Conservation (phyloP, 1,140 invertebrate genomes). For the Zelostemma sp. region DNA sequence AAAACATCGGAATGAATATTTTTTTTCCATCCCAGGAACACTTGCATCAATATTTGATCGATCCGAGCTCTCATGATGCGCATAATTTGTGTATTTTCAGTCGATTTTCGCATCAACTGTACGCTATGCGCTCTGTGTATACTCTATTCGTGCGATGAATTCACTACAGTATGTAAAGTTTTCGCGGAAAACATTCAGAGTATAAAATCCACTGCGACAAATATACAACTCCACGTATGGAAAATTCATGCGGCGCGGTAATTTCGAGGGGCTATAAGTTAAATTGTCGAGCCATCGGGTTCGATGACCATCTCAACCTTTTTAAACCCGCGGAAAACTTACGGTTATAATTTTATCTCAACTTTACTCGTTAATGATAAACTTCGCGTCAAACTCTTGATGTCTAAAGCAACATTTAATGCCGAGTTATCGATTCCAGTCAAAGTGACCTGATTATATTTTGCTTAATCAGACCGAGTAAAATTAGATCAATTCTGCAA, state of each 20-base stretch:
- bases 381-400: background rate
- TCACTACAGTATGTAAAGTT: conserved; percentile 38
- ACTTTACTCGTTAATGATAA: background rate
- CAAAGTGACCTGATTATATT: no score
- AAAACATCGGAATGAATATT: conserved; percentile 38
- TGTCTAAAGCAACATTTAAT: background rate
- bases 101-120: conserved; percentile 32
- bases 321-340: background rate
- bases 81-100: conserved; percentile 41
- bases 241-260: conserved; percentile 23
- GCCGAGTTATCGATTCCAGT: background rate
- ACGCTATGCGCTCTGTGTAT: conserved; percentile 14
- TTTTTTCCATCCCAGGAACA: conserved; percentile 36
- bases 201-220: conserved; percentile 29
- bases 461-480: no score
- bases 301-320: conserved; percentile 23
- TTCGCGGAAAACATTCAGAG: conserved; percentile 37
- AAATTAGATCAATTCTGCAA: no score
- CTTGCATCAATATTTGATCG: conserved; percentile 44
- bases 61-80: conserved; percentile 41
- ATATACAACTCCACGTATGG: conserved; percentile 29
- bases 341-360: background rate
- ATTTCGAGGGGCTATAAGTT: conserved; percentile 29
- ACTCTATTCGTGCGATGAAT: conserved; percentile 38
- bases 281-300: conserved; percentile 32